A percentile compares a stretch with the other conserved stretches of the same genome.
phyloP scores from a whole-genome alignment of 2,888 invertebrate species.

The Osedax fenrisi region DNA sequence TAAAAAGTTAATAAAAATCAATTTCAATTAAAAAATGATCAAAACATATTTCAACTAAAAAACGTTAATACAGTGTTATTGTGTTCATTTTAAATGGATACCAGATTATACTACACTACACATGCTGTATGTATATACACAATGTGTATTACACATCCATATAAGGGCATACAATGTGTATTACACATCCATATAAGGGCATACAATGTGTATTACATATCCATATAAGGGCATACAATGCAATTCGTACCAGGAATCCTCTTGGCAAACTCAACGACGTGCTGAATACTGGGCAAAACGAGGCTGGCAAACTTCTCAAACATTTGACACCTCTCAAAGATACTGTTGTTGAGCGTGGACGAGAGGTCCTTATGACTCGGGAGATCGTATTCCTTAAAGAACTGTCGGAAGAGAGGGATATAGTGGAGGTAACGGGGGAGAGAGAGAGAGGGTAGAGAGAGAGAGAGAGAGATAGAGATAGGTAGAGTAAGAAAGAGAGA shows the following conservation, averaged over 20 bases:
- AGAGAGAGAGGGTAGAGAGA: neutral
- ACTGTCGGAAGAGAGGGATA: neutral
- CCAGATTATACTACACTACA: too few species aligned
- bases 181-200: too few species aligned
- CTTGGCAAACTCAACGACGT: slow-evolving; percentile 90
- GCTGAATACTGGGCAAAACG: slow-evolving; percentile 77
- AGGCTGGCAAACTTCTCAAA: slow-evolving; percentile 76
- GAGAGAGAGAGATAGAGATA: neutral
- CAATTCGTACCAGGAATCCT: slow-evolving; percentile 70
- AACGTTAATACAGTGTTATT: too few species aligned
- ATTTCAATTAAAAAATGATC: too few species aligned
- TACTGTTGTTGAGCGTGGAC: neutral
- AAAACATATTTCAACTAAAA: too few species aligned
- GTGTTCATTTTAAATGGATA: too few species aligned
- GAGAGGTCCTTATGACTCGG: neutral
- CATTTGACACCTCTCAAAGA: slow-evolving; percentile 52
- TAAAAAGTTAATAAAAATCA: too few species aligned
- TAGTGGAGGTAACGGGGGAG: neutral
- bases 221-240: too few species aligned
- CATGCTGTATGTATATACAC: too few species aligned
- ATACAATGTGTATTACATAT: too few species aligned
- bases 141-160: too few species aligned
- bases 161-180: too few species aligned
- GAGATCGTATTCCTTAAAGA: slow-evolving; percentile 5
- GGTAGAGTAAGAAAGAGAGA: neutral